Evolutionary conservation across 2,888 invertebrate species (phyloP).

Genomic region (Pedicia rivosa): DNA sequence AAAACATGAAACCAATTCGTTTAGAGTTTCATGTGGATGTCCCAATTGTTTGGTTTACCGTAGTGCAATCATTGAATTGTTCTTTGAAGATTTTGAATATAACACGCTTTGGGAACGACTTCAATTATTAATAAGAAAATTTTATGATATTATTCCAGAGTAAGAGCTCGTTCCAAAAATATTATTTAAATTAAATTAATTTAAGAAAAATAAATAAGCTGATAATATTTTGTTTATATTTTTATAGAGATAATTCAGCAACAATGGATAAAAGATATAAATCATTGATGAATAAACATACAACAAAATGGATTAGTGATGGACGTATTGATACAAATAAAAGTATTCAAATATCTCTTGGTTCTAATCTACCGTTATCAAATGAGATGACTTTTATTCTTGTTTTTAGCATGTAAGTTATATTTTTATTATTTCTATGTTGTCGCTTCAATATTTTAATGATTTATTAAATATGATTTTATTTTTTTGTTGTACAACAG

Average conservation of each 20-base stretch:
- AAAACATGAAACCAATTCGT: neutral
- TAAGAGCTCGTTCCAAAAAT: constrained; percentile 1
- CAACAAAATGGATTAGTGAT: constrained; percentile 11
- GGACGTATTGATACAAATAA: constrained; percentile 9
- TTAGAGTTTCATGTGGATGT: constrained; percentile 9
- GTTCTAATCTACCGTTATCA: constrained; percentile 10
- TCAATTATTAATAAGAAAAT: constrained; percentile 9
- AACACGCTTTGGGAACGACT: constrained; percentile 11
- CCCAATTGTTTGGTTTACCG: constrained; percentile 9
- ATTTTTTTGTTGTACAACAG: constrained; percentile 1
- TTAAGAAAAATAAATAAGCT: neutral
- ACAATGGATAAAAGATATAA: constrained; percentile 9
- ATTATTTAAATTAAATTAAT: neutral
- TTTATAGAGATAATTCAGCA: constrained; percentile 7
- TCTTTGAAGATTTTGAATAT: constrained; percentile 8
- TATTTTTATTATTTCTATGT: neutral
- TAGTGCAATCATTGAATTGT: constrained; percentile 8
- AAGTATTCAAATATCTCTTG: constrained; percentile 10
- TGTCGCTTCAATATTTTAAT: neutral
- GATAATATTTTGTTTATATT: neutral
- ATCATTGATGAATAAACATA: constrained; percentile 6
- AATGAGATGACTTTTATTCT: constrained; percentile 11
- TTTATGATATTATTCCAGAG: constrained; percentile 10
- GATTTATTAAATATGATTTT: neutral
- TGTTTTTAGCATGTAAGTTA: constrained; percentile 10